Evolutionary conservation across 2,797 vertebrate genomes (phyloP), one percentile per base, ranked within the genome.

Genomic region (Buceros bicornis): DNA sequence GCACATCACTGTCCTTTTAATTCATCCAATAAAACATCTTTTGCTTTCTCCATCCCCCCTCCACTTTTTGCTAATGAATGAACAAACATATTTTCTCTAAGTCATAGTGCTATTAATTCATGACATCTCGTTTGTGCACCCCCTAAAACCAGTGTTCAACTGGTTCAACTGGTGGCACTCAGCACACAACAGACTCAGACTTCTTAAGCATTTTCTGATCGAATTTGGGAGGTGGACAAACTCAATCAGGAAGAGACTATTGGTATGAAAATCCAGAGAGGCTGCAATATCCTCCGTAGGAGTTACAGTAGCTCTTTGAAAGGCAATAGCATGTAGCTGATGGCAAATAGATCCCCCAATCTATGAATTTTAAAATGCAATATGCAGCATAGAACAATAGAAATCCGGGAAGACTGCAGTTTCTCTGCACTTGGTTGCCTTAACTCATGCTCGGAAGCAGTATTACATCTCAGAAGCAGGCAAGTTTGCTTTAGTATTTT

Each of bases 301-400:
- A 76, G 79, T 61, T 90, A 54, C 53, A 85, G 87, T 50, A 89
- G 69, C 82, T 83, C 57, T 79, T 86, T 92, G 78, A 56, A 89
- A 93, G 51, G 71, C 67, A 93, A 73, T 71, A 91, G 56, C 40
- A 53, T 29, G 53, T 19, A 76, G 71, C 50, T 93, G 79, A 92
- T 87, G 72, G 84, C 91, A 96, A 87, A 95, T 13, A 90, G 84
- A 90, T 93, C 89, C 79, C 53, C 82, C 87, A 57, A 7, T 81
- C 69, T 91, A 92, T 93, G 89, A 95, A 94, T 94, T 96, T 94
- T 76, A 89, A 96, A 93, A 87, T 54, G 72, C 35, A 87, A 21
- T 91, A 91, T 57, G 67, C 60, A 57, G 35, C 58, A 66, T 22
- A 89, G 72, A 89, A 91, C 74, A 96, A 89, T 62, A 87, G 85